These are phyloP conservation scores for Columbina picui DNA, from an alignment of 2,113 vertebrate genomes.

Conservation along the genomic window DNA sequence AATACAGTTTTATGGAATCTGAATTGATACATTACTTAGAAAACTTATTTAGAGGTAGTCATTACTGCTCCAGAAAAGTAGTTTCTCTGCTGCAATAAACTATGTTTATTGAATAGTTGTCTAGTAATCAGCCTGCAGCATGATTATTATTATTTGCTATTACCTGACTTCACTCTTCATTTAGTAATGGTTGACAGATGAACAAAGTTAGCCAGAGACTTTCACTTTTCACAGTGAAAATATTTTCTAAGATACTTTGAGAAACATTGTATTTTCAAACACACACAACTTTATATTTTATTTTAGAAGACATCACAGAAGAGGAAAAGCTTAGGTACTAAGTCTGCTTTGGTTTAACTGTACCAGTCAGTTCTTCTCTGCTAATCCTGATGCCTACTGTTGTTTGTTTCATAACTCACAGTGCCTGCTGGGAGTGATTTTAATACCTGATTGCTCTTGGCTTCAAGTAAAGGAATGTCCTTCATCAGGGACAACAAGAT, in stretches of 20 bases:
- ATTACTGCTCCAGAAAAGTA: conserved; percentile 39
- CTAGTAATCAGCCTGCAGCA: conserved; percentile 41
- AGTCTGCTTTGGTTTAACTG: neutral
- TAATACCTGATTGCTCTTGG: conserved; percentile 41
- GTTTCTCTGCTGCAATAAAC: conserved; percentile 55
- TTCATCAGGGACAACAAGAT: conserved; percentile 40
- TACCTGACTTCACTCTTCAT: conserved; percentile 28
- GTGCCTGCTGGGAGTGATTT: conserved; percentile 23
- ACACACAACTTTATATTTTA: neutral
- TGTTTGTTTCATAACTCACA: conserved; percentile 33
- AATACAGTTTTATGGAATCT: conserved; percentile 25
- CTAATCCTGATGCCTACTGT: neutral
- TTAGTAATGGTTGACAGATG: neutral
- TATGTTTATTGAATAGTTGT: conserved; percentile 51
- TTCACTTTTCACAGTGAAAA: neutral
- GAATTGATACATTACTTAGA: conserved; percentile 23
- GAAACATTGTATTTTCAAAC: neutral
- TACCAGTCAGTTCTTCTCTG: neutral
- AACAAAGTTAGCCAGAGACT: conserved; percentile 21
- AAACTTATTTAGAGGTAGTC: conserved; percentile 13
- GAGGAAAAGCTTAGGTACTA: neutral
- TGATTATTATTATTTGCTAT: conserved; percentile 54
- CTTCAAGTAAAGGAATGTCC: conserved; percentile 35
- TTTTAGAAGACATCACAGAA: neutral
- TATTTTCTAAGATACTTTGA: neutral